phyloP scores from a whole-genome alignment of 1,140 invertebrate genomes.

The Akabosia matsudoensis region DNA sequence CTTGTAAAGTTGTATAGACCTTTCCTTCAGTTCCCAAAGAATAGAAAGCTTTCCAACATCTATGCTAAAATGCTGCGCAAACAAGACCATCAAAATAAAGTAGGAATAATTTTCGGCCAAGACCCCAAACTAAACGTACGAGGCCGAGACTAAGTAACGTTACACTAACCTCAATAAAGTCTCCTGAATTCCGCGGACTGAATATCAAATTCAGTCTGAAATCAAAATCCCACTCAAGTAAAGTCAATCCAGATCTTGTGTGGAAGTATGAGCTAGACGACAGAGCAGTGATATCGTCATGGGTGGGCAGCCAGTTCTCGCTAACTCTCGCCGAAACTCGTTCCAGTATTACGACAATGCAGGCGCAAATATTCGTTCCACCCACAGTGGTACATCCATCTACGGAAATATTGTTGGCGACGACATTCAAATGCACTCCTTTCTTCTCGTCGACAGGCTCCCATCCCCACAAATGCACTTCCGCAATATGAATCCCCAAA shows the following conservation, averaged over 20 bases:
- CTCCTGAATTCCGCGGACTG: conserved; percentile 43
- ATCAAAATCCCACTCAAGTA: conserved; percentile 43
- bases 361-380: conserved; percentile 40
- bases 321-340: conserved; percentile 35
- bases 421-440: conserved; percentile 38
- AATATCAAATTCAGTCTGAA: conserved; percentile 45
- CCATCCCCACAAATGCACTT: conserved; percentile 43
- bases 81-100: not conserved
- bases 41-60: conserved; percentile 42
- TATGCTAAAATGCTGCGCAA: conserved; percentile 40
- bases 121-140: too few species aligned
- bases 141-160: too few species aligned
- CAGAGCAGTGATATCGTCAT: conserved; percentile 36
- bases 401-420: conserved; percentile 36
- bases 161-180: conserved; percentile 44
- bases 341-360: conserved; percentile 42
- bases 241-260: conserved; percentile 33
- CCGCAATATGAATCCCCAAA: conserved; percentile 43
- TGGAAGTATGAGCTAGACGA: conserved; percentile 39
- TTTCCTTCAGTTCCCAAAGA: conserved; percentile 42
- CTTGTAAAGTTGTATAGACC: conserved; percentile 18
- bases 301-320: conserved; percentile 42
- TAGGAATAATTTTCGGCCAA: too few species aligned
- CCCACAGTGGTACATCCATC: conserved; percentile 45
- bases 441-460: conserved; percentile 39